These are phyloP conservation scores for Mobula hypostoma DNA, from an alignment of 2,113 vertebrate genomes.

Conservation along the genomic window DNA sequence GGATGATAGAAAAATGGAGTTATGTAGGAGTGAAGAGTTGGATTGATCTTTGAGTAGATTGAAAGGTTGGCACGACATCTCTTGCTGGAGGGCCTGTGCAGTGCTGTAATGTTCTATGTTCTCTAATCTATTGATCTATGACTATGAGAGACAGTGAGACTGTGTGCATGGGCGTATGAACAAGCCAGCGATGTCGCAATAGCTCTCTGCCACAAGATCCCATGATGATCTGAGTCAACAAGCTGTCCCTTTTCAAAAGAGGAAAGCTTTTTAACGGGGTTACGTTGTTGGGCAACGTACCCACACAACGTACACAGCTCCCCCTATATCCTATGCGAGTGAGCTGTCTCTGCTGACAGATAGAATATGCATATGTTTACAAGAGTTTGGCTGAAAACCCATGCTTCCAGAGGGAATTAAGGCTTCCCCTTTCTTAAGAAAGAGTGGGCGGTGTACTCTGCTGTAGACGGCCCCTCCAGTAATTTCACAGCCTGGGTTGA, in stretches of 20 bases:
- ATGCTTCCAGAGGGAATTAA: not conserved
- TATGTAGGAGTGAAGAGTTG: too few relatives aligned
- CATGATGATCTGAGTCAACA: not conserved
- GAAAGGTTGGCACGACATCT: too few relatives aligned
- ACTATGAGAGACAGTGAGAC: not conserved
- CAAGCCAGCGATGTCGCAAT: not conserved
- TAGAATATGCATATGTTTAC: not conserved
- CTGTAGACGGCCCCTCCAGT: not conserved
- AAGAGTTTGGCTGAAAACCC: not conserved
- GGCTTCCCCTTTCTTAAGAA: not conserved
- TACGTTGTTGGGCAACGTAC: not conserved
- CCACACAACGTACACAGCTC: too few relatives aligned
- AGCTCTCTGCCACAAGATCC: not conserved
- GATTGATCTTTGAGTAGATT: too few relatives aligned
- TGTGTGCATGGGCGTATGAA: not conserved
- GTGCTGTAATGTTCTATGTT: too few relatives aligned
- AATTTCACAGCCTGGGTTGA: not conserved
- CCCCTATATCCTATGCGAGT: too few relatives aligned
- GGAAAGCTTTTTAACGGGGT: not conserved
- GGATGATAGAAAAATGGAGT: too few relatives aligned
- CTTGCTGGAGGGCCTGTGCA: too few relatives aligned
- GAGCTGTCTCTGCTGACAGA: too few relatives aligned
- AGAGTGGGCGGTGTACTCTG: not conserved
- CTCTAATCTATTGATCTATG: too few relatives aligned
- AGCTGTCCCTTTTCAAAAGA: not conserved